Conservation (phyloP, 2,113 vertebrate species). For the Neolamprologus cancellatus region DNA sequence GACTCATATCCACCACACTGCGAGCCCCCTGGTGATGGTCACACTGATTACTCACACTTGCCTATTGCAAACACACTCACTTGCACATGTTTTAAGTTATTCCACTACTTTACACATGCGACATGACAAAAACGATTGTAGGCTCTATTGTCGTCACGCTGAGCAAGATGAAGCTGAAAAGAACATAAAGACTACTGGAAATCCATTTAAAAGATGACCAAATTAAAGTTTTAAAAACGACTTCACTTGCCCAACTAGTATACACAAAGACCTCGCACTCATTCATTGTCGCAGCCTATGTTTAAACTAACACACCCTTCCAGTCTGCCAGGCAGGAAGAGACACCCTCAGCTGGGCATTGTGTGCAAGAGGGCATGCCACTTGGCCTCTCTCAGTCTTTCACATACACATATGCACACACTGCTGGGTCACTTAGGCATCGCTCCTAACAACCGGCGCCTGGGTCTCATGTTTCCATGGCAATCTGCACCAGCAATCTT, state of each 20-base stretch:
- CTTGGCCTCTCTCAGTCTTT: conserved; percentile 46
- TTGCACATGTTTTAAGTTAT: conserved; percentile 31
- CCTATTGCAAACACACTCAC: conserved; percentile 37
- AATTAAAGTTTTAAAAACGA: neutral
- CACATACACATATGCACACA: conserved; percentile 47
- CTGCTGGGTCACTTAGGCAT: conserved; percentile 47
- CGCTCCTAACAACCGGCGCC: conserved; percentile 57
- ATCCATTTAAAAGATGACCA: neutral
- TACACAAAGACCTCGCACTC: conserved; percentile 8
- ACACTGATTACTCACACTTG: conserved; percentile 56
- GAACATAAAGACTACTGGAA: neutral
- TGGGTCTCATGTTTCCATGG: conserved; percentile 65
- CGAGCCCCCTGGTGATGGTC: conserved; percentile 52
- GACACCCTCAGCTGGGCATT: conserved; percentile 62
- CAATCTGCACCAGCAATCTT: conserved; percentile 59
- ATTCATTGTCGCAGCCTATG: conserved; percentile 30
- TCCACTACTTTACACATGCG: conserved; percentile 17
- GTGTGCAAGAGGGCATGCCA: conserved; percentile 58
- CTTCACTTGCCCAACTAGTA: neutral
- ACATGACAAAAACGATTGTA: neutral
- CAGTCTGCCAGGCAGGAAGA: conserved; percentile 67
- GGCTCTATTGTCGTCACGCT: neutral
- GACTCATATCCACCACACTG: conserved; percentile 56
- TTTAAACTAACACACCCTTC: conserved; percentile 62
- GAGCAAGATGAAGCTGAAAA: neutral